phyloP scores from a whole-genome alignment of 2,888 invertebrate genomes.

The Actias luna region DNA sequence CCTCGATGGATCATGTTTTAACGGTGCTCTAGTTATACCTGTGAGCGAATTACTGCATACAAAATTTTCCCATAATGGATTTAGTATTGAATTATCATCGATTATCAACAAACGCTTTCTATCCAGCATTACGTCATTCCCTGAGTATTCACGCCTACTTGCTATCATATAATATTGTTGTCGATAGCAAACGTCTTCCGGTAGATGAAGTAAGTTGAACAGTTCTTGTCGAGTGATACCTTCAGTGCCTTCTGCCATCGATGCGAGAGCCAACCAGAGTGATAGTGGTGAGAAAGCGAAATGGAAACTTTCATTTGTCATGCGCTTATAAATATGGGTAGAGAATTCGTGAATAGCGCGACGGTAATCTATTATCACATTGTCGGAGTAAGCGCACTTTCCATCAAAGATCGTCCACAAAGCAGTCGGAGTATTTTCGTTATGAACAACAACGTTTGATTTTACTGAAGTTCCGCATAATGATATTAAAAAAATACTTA shows the following conservation, averaged over 20 bases:
- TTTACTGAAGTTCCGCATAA: not conserved
- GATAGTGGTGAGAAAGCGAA: conserved; percentile 31
- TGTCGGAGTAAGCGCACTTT: not conserved
- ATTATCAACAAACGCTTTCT: conserved; percentile 26
- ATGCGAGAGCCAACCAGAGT: conserved; percentile 31
- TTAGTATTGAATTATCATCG: conserved; percentile 24
- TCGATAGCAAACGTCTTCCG: conserved; percentile 27
- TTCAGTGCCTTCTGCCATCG: conserved; percentile 33
- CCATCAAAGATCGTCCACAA: not conserved
- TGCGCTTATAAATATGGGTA: not conserved
- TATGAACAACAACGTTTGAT: not conserved
- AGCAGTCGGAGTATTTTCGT: not conserved
- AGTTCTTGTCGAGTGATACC: conserved; percentile 24
- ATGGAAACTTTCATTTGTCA: conserved; percentile 16
- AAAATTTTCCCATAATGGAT: conserved; percentile 26
- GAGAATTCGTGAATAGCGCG: conserved; percentile 7
- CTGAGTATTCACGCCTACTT: conserved; percentile 20
- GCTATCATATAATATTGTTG: conserved; percentile 31
- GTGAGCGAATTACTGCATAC: conserved; percentile 22
- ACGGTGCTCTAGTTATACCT: conserved; percentile 13
- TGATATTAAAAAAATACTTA: not conserved
- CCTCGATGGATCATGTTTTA: conserved; percentile 13
- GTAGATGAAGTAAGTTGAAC: conserved; percentile 26
- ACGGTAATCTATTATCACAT: conserved; percentile 8
- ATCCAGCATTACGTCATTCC: conserved; percentile 25